Evolutionary conservation across 2,113 vertebrate species (phyloP), one percentile per base, ranked within the genome.

Genomic region (Sander vitreus): DNA sequence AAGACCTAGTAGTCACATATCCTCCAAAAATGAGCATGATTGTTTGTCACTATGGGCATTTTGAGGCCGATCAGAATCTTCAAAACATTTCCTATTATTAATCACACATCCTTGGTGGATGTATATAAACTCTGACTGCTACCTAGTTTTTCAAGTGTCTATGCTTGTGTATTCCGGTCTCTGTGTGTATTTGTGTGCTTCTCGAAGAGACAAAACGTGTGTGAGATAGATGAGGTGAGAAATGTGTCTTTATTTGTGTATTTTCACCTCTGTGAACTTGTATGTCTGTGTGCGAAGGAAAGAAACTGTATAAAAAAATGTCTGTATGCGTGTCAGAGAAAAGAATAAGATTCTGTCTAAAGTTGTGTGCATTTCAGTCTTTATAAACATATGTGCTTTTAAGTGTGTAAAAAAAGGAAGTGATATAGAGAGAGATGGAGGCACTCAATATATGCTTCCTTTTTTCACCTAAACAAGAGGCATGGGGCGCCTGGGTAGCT

Each of bases 151-250:
- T 50, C 25, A 50, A 10, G 30, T 62, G 11, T 64, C 50, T 48
- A 23, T 55, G 18, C 33, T 18, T 36, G 11, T 16, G 53, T 67
- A 36, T 67, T 45, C 66, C n/a, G 45, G 25, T 11, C 13, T 60
- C 23, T 23, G 43, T 50, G 12, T 67, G 74, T 19, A n/a, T 68
- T 10, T 39, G 21, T 69, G 47, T 55, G 59, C 18, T 30, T 63
- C 48, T 47, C 36, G 43, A 18, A 63, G 48, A 66, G 62, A 57
- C 25, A 72, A 72, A 70, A 72, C 58, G 63, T 55, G 54, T 36
- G 58, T 45, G 25, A 16, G 16, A 33, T 21, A 33, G 21, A 57
- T 21, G 50, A 80, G 30, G 21, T 0, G 27, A 66, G 69, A 45
- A 33, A 54, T 18, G 43, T 48, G 43, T 60, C 15, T 74, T 25